Evolutionary conservation across 2,113 vertebrate genomes (phyloP).

Genomic region (Actenoides lindsayi): DNA sequence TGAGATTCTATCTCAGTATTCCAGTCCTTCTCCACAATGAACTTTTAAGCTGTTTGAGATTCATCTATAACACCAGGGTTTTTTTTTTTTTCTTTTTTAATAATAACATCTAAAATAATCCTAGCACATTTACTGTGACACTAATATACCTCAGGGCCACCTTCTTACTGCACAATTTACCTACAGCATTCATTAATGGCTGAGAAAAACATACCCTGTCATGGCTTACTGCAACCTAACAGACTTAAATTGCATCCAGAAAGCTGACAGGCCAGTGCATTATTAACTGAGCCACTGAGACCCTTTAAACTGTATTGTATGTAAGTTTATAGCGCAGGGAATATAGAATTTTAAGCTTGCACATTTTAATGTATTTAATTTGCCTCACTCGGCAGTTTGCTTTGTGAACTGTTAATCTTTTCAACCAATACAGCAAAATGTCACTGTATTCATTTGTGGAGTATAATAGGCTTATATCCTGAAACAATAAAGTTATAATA

Average conservation of each 20-base stretch:
- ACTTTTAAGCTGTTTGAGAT: not conserved
- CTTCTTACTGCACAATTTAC: constrained; percentile 20
- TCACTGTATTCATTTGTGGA: constrained; percentile 75
- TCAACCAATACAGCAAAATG: constrained; percentile 76
- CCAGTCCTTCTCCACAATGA: not conserved
- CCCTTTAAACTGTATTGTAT: constrained; percentile 58
- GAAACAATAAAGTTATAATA: constrained; percentile 79
- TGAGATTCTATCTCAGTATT: not conserved
- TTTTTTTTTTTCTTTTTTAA: not conserved
- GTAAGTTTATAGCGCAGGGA: constrained; percentile 58
- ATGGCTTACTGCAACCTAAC: constrained; percentile 56
- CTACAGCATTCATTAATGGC: constrained; percentile 33
- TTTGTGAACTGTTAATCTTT: constrained; percentile 79
- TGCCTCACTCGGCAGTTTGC: constrained; percentile 70
- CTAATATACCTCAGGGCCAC: constrained; percentile 18
- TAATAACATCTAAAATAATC: not conserved
- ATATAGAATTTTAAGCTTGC: constrained; percentile 67
- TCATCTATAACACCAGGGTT: not conserved
- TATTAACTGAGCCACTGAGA: constrained; percentile 59
- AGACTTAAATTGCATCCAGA: constrained; percentile 59
- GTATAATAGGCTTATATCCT: constrained; percentile 76
- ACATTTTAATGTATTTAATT: constrained; percentile 77
- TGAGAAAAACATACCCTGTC: constrained; percentile 60
- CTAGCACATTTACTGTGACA: constrained; percentile 6
- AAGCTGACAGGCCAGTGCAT: constrained; percentile 47